Base-by-base conservation (phyloP, 2,888 invertebrate species). In the Catocala nupta region DNA sequence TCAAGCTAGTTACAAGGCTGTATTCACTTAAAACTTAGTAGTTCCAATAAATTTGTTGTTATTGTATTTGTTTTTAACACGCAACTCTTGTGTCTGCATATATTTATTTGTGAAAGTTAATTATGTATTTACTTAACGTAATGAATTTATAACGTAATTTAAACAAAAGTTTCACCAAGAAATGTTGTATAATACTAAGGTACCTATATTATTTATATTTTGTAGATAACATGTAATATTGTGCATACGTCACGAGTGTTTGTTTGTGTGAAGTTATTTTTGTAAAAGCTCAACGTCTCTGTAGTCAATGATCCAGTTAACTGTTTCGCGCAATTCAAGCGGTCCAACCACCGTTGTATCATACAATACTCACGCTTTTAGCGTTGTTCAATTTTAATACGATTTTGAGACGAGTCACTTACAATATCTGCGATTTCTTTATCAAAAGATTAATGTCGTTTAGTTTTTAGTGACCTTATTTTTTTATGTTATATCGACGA, bases 321-420 rank as follows among this genome's bases (percentile, higher is more conserved):
- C 75, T 70, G 75, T 70, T 63, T 36, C 42, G 45, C 16, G 47
- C 56, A 66, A 58, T 62, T 58, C 65, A 54, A 65, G 71, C 73
- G 73, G 68, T 71, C 48, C 44, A 55, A 65, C 59, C 60, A 61
- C 65, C 64, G 57, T 62, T 63, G 36, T 49, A 58, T 60, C 25
- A 59, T 44, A 25, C n/a, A 63, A 7, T 54, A 11, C 36, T 42
- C 42, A 54, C 42, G 9, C 0, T 49, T 16, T 13, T 12, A 6
- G 11, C 13, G 7, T 16, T 43, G 9, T 13, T 34, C 8, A 13
- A 10, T 10, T 13, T 47, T 6, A 11, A 8, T 36, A 39, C 6
- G 36, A 9, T 9, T 39, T 39, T 7, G 9, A 3, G 1, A 39
- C 4, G 1, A 36, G 7, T 36, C 36, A 39, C 36, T 39, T 25